Evolutionary conservation across 2,797 vertebrate species (phyloP).

Genomic region (Urosaurus nigricauda): DNA sequence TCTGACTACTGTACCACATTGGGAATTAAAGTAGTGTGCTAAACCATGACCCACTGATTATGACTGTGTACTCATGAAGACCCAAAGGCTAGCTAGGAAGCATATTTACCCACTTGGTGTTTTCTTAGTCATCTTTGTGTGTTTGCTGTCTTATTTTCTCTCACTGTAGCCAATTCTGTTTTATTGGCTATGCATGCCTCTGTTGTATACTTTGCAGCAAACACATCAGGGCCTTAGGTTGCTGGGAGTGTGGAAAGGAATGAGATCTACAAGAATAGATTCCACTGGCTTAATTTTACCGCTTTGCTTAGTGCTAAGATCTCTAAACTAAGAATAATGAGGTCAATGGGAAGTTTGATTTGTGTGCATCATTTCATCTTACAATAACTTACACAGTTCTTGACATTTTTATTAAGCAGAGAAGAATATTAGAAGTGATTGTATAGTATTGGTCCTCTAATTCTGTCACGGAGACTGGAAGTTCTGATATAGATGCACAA

Average conservation of each 20-base stretch:
- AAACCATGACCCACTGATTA: not conserved
- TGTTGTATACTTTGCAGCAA: not conserved
- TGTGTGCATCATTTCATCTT: not conserved
- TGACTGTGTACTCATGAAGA: no score
- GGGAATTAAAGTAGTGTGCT: not conserved
- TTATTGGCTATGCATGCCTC: not conserved
- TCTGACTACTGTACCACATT: not conserved
- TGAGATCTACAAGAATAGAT: not conserved
- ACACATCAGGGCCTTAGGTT: not conserved
- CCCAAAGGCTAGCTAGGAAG: no score
- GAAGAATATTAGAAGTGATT: slow-evolving; percentile 50
- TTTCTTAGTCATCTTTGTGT: no score
- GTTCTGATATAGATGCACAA: slow-evolving; percentile 12
- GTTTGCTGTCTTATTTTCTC: no score
- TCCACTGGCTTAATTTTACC: not conserved
- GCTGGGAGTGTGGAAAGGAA: not conserved
- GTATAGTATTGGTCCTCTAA: slow-evolving; percentile 39
- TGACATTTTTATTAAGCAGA: slow-evolving; percentile 45
- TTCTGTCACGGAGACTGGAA: slow-evolving; percentile 41
- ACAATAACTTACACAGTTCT: not conserved
- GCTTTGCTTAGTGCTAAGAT: not conserved
- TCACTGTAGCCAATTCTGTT: not conserved
- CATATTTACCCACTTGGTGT: no score
- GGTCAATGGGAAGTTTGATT: not conserved
- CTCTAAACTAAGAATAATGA: slow-evolving; percentile 8